Evolutionary conservation across 23 tunicate species (phyloP).

Genomic region (Diplosoma virens): DNA sequence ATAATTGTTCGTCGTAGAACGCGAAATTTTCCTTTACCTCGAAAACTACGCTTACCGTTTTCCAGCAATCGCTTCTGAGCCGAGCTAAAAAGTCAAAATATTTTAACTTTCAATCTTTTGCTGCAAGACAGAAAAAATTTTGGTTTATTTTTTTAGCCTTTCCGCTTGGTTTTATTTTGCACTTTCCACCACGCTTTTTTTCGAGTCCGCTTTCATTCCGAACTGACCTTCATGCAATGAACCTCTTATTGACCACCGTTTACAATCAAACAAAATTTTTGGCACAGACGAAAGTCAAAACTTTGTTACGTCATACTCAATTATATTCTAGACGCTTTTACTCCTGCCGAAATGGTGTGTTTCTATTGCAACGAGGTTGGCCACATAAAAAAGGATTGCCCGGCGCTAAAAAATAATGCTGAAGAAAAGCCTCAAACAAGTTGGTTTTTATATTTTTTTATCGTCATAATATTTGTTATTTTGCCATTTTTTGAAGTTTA

Average conservation of each 20-base stretch:
- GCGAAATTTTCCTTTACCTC: too few species aligned
- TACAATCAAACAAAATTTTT: background rate
- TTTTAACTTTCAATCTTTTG: too few species aligned
- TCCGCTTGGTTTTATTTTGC: too few species aligned
- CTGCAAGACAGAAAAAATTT: too few species aligned
- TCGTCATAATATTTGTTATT: background rate
- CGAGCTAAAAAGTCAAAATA: too few species aligned
- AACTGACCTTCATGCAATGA: too few species aligned
- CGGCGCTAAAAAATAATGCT: background rate
- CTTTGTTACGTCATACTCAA: background rate
- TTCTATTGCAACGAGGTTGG: slow-evolving; percentile 64
- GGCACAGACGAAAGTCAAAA: background rate
- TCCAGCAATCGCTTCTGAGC: too few species aligned
- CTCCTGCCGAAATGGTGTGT: slow-evolving; percentile 8
- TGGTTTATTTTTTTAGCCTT: too few species aligned
- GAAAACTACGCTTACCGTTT: too few species aligned
- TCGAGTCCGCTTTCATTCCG: too few species aligned
- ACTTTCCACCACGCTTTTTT: too few species aligned
- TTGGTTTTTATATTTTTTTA: background rate
- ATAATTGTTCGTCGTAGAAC: too few species aligned
- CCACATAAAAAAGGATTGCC: slow-evolving; percentile 79
- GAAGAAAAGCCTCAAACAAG: background rate
- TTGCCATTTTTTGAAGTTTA: background rate
- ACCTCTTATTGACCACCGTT: background rate
- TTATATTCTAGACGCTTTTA: background rate